Conservation (phyloP, 2,888 invertebrate species). For the Himalopsyche anomala region DNA sequence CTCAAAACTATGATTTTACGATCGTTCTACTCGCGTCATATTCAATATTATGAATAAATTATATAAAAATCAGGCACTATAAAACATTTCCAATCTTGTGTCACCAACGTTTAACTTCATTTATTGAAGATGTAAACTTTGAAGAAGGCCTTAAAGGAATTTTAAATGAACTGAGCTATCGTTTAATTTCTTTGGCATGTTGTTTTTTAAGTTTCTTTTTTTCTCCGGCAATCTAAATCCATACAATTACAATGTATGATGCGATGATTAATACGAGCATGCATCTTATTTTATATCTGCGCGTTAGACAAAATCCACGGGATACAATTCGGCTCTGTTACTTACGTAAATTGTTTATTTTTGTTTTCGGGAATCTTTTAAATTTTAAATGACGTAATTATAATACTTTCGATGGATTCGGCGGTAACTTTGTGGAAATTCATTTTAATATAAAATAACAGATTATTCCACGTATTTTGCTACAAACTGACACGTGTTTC, state of each 20-base stretch:
- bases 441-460: no score
- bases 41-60: no score
- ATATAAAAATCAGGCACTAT: no score
- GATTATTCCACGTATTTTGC: no score
- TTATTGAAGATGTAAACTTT: not conserved
- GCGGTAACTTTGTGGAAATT: no score
- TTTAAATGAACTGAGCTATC: not conserved
- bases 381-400: not conserved
- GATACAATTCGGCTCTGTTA: not conserved
- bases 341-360: not conserved
- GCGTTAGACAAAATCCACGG: not conserved
- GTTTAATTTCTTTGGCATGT: not conserved
- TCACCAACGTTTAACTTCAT: not conserved
- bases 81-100: not conserved
- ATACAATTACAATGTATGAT: conserved; percentile 15
- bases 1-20: no score
- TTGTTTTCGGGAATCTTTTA: not conserved
- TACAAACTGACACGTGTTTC: no score
- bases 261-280: not conserved
- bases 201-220: not conserved
- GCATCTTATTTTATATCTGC: not conserved
- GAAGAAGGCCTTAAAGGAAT: not conserved
- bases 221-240: not conserved
- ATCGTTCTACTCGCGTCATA: no score
- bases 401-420: no score